Base-by-base conservation (phyloP, 35 echinoderm and acorn worm species). In the Lytechinus variegatus region DNA sequence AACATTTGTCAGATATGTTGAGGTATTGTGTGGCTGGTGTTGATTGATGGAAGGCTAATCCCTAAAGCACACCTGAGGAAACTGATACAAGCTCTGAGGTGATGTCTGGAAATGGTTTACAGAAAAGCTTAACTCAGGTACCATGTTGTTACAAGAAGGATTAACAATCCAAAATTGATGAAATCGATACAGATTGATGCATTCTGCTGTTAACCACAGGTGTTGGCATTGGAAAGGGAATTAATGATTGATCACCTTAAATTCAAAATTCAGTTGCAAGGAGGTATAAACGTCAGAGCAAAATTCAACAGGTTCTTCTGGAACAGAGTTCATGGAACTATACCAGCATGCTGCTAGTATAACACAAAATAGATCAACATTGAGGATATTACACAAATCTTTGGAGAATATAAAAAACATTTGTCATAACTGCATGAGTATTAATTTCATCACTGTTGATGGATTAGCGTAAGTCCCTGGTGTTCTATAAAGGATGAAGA, bases 1-100 rank as follows among this genome's bases (percentile, higher is more conserved):
- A 90, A 54, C 88, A 90, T 54, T 90, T 90, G 52, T 90, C 27
- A 90, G 11, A 90, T 52, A 54, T 90, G 88, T 90, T 90, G 28
- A 54, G 88, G 52, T 52, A 90, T 90, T 90, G 52, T 90, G 88
- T 90, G 28, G n/a, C 4, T 28, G 29, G 24, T 52, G 88, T 52
- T 90, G 88, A 90, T 54, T 52, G 88, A 90, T 52, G 52, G 52
- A 12, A 12, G 9, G 27, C 52, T 44, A 90, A 52, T 90, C 88
- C 88, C 88, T 52, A 33, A 54, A 52, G 88, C 88, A 52, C 88
- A 90, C 66, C 66, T 79, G 66, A 90, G 88, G 88, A 90, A 54
- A 90, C 29, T 16, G 10, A 90, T 28, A 44, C 87, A 29, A 29
- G 28, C 19, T 51, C 27, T 89, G 87, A 16, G 52, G 87, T 29